These are phyloP conservation scores for Gasteruption jaculator DNA, from an alignment of 2,888 invertebrate genomes.

Conservation along the genomic window DNA sequence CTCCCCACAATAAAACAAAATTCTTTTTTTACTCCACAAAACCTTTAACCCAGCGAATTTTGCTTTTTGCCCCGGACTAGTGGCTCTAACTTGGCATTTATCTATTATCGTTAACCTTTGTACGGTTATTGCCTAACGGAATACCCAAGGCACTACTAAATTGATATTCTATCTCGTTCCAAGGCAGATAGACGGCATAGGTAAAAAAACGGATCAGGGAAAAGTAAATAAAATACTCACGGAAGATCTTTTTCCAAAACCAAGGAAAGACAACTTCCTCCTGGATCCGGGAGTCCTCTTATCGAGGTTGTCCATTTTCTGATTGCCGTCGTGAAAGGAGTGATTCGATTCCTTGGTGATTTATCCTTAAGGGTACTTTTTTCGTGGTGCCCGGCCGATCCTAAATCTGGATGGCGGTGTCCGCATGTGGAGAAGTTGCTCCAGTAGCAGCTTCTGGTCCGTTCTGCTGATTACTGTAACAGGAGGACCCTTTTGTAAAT, in stretches of 20 bases:
- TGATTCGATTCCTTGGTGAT: conserved; percentile 15
- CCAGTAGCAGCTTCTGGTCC: conserved; percentile 43
- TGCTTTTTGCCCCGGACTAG: no score
- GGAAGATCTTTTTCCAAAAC: conserved; percentile 62
- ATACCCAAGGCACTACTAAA: no score
- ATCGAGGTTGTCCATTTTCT: conserved; percentile 35
- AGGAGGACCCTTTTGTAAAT: conserved; percentile 13
- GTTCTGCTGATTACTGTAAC: conserved; percentile 43
- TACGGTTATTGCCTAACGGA: no score
- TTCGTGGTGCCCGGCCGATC: conserved; percentile 51
- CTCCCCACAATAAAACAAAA: no score
- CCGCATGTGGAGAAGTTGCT: conserved; percentile 51
- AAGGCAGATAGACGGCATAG: no score
- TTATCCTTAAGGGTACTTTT: conserved; percentile 44
- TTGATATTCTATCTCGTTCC: neutral
- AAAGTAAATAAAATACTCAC: conserved; percentile 33
- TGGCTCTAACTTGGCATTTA: no score
- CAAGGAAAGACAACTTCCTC: conserved; percentile 71
- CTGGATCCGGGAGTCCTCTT: conserved; percentile 51
- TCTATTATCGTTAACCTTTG: no score
- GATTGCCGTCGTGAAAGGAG: conserved; percentile 21
- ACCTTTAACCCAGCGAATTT: no score
- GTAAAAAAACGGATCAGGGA: no score
- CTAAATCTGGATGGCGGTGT: conserved; percentile 50
- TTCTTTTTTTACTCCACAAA: no score